Evolutionary conservation across 1,140 invertebrate genomes (phyloP).

Genomic region (Chrysoperla carnea): DNA sequence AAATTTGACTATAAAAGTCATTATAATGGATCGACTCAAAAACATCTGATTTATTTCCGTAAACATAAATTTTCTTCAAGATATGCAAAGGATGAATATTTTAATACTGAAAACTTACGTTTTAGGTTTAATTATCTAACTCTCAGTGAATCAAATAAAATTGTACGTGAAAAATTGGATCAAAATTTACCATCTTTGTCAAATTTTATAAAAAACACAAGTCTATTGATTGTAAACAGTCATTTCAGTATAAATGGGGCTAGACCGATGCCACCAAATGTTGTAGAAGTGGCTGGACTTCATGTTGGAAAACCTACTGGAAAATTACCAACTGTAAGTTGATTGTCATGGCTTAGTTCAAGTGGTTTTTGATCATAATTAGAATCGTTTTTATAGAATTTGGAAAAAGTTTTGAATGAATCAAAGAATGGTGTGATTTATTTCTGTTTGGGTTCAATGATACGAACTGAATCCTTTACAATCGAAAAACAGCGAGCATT

Average conservation of each 20-base stretch:
- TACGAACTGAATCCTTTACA: conserved; percentile 39
- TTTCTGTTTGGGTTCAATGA: conserved; percentile 51
- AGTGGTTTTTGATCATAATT: too few relatives aligned
- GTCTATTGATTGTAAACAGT: conserved; percentile 31
- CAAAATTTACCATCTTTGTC: neutral
- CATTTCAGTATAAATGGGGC: conserved; percentile 30
- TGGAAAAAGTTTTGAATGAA: conserved; percentile 46
- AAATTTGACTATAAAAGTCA: too few relatives aligned
- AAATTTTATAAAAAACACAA: conserved; percentile 1
- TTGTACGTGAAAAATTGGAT: too few relatives aligned
- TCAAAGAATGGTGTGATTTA: conserved; percentile 48
- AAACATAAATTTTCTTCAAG: too few relatives aligned
- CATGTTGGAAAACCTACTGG: conserved; percentile 20
- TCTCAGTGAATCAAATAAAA: too few relatives aligned
- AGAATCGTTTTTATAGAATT: conserved; percentile 28
- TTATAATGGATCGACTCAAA: too few relatives aligned
- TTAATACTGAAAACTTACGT: too few relatives aligned
- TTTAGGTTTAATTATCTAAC: too few relatives aligned
- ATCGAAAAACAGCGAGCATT: conserved; percentile 34
- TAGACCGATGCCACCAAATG: conserved; percentile 27
- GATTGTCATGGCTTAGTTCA: neutral
- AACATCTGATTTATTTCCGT: too few relatives aligned
- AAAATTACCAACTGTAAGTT: neutral
- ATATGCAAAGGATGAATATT: too few relatives aligned
- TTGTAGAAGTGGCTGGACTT: conserved; percentile 37